Percentiles rank a stretch among this genome's conserved stretches.
phyloP scores from a whole-genome alignment of 2,888 invertebrate species.

The Notodonta ziczac region DNA sequence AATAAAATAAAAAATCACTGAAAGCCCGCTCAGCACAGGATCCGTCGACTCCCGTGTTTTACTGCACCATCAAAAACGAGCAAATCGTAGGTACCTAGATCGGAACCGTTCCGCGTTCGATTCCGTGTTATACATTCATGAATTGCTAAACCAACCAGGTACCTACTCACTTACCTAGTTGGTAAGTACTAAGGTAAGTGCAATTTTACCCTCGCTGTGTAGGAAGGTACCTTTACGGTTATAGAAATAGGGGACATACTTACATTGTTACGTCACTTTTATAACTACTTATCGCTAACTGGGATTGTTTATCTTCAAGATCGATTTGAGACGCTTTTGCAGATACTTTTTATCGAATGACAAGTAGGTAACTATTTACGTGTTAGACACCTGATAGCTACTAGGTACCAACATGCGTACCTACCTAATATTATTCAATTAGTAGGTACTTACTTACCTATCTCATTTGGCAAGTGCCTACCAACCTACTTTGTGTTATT shows the following conservation, averaged over 20 bases:
- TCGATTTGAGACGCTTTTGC: background rate
- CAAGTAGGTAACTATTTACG: no score
- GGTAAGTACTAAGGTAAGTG: conserved; percentile 32
- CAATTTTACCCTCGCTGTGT: conserved; percentile 17
- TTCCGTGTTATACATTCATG: conserved; percentile 42
- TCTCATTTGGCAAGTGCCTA: no score
- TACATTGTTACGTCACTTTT: conserved; percentile 14
- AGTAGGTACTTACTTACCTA: no score
- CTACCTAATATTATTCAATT: no score
- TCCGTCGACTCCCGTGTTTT: no score
- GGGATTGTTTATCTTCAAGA: background rate
- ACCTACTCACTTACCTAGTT: conserved; percentile 17
- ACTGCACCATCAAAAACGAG: background rate
- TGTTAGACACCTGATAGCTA: no score
- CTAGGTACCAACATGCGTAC: no score
- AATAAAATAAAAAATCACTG: no score
- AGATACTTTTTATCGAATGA: no score
- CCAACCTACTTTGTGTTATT: no score
- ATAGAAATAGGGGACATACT: conserved; percentile 3
- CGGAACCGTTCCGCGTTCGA: conserved; percentile 15
- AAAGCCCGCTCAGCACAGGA: no score
- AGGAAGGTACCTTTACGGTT: conserved; percentile 3
- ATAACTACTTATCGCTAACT: background rate
- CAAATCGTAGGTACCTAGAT: background rate
- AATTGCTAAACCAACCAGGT: conserved; percentile 37